A percentile compares a stretch with the other conserved stretches of the same genome.
Conservation (phyloP, 2,797 vertebrate species). For the Zalophus californianus region DNA sequence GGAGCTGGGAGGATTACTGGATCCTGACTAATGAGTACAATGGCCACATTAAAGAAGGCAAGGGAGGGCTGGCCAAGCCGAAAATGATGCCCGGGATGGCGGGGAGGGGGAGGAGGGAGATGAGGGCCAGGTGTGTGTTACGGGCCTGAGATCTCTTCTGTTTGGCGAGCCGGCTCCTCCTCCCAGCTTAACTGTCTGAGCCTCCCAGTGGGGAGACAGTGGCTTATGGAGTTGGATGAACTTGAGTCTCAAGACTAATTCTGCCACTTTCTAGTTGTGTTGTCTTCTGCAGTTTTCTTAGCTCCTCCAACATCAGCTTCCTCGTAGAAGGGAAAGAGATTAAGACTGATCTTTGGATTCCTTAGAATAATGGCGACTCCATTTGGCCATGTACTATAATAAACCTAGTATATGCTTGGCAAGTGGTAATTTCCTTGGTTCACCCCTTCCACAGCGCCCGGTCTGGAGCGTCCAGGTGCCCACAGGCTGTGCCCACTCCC, state of each 20-base stretch:
- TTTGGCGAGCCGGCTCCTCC: neutral
- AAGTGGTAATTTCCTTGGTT: neutral
- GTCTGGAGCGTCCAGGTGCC: neutral
- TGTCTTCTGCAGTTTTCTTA: neutral
- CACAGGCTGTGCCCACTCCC: neutral
- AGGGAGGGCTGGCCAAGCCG: neutral
- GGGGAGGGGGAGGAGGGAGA: accelerated
- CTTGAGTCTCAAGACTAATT: conserved; percentile 14
- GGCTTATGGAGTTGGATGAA: neutral
- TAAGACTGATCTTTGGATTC: neutral
- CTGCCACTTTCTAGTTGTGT: neutral
- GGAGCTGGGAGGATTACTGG: neutral
- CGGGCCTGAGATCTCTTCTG: neutral
- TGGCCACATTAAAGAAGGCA: neutral
- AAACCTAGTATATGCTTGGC: neutral
- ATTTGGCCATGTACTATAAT: accelerated
- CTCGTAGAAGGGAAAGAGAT: neutral
- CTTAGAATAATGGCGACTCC: neutral
- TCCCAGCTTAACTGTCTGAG: neutral
- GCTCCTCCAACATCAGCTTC: neutral
- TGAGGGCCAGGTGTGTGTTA: neutral
- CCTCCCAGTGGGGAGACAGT: neutral
- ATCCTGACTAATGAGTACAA: neutral
- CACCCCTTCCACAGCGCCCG: neutral
- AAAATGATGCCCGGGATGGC: neutral